Percentiles rank a stretch among this genome's conserved stretches.
Evolutionary conservation across 2,113 vertebrate genomes (phyloP).

Genomic region (Aegithalos caudatus): DNA sequence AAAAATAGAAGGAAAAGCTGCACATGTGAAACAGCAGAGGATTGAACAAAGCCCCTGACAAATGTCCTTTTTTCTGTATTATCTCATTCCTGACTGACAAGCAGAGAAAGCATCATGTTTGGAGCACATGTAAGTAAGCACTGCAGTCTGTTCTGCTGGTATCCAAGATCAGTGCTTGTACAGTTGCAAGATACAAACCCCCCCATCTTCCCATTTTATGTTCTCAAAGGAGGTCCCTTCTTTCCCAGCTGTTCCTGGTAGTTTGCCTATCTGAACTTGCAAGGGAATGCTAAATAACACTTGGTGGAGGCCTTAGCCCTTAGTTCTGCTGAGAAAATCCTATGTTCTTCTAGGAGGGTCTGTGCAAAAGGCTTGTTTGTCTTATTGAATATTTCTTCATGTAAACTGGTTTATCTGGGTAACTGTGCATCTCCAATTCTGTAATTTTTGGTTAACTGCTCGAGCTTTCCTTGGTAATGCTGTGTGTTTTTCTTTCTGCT

Average conservation of each 20-base stretch:
- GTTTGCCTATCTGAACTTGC: neutral
- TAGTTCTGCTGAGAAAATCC: neutral
- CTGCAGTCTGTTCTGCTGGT: neutral
- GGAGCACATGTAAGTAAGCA: neutral
- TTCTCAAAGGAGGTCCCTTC: neutral
- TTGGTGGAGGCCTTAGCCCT: neutral
- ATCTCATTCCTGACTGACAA: neutral
- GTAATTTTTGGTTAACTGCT: neutral
- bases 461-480: neutral
- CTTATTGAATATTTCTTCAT: neutral
- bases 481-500: neutral
- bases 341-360: neutral
- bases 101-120: neutral
- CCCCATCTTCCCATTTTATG: neutral
- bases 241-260: neutral
- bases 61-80: neutral
- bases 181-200: neutral
- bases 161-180: neutral
- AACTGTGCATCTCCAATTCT: neutral
- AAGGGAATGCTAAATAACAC: neutral
- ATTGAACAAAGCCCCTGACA: constrained; percentile 52
- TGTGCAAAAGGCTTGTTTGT: neutral
- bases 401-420: neutral
- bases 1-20: neutral
- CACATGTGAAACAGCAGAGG: neutral